These are phyloP conservation scores for Crossaster papposus DNA, from an alignment of 53 echinoderm and acorn worm species.

Conservation along the genomic window DNA sequence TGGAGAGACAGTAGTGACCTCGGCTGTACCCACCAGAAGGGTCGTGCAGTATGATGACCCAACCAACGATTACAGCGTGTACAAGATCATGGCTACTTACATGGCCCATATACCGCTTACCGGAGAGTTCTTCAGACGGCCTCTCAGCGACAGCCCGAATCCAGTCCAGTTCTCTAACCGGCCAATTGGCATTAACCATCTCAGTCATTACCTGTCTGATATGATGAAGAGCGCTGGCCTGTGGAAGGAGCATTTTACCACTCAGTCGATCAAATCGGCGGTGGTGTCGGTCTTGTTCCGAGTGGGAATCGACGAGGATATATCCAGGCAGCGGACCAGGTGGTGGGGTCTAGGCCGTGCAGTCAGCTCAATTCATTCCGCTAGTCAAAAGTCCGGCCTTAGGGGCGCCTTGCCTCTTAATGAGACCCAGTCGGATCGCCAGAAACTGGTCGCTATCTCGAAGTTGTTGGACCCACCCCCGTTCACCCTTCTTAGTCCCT, in stretches of 20 bases:
- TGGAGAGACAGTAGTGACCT: not conserved
- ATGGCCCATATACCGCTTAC: slow-evolving; percentile 29
- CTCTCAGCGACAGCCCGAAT: not conserved
- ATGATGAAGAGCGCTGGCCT: slow-evolving; percentile 48
- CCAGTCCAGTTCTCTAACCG: slow-evolving; percentile 25
- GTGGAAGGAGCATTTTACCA: slow-evolving; percentile 26
- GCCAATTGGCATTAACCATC: slow-evolving; percentile 45
- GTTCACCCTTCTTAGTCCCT: not conserved
- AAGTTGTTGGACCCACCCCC: slow-evolving; percentile 34
- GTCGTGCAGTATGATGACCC: slow-evolving; percentile 52
- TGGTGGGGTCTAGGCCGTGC: slow-evolving; percentile 32
- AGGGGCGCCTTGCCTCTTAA: not conserved
- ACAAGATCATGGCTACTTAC: slow-evolving; percentile 49
- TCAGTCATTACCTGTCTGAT: slow-evolving; percentile 54
- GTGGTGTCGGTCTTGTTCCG: slow-evolving; percentile 36
- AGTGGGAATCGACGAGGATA: slow-evolving; percentile 42
- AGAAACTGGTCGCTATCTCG: slow-evolving; percentile 34
- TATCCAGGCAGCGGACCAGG: slow-evolving; percentile 29
- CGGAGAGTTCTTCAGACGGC: slow-evolving; percentile 40
- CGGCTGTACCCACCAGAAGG: not conserved
- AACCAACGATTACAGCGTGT: slow-evolving; percentile 36
- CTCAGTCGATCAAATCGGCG: slow-evolving; percentile 45
- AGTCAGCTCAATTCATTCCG: not conserved
- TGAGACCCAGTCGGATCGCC: not conserved
- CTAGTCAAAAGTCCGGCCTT: not conserved